Evolutionary conservation across 1,140 invertebrate genomes (phyloP).

Genomic region (Scaptomyza hsui): DNA sequence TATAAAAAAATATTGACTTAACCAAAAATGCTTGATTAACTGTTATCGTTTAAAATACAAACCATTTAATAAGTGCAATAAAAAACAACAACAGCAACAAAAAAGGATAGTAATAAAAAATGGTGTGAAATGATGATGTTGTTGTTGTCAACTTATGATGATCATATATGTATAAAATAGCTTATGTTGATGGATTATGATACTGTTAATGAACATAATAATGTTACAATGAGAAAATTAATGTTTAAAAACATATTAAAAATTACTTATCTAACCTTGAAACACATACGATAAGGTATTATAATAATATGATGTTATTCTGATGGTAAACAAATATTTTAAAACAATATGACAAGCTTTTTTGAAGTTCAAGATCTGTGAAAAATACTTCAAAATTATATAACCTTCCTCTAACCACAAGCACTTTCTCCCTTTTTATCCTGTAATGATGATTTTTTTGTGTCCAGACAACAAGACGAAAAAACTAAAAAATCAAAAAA

Average conservation of each 20-base stretch:
- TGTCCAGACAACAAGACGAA: slow-evolving; percentile 43
- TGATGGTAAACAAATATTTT: too few species aligned
- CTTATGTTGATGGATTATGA: neutral
- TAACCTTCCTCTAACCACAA: too few species aligned
- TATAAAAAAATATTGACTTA: slow-evolving; percentile 79
- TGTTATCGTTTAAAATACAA: slow-evolving; percentile 67
- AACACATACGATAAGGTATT: too few species aligned
- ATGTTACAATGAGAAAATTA: too few species aligned
- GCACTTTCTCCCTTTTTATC: too few species aligned
- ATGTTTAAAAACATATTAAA: too few species aligned
- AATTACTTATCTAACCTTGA: too few species aligned
- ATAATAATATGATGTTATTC: too few species aligned
- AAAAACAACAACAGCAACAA: slow-evolving; percentile 28
- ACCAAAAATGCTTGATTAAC: slow-evolving; percentile 81
- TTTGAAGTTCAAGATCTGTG: too few species aligned
- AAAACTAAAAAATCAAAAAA: slow-evolving; percentile 20
- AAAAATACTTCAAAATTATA: too few species aligned
- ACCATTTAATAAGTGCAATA: slow-evolving; percentile 58
- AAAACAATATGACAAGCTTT: too few species aligned
- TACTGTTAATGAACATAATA: too few species aligned
- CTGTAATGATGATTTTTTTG: slow-evolving; percentile 21
- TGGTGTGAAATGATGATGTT: neutral
- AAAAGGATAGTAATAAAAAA: slow-evolving; percentile 9
- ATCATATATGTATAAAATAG: neutral
- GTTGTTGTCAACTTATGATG: slow-evolving; percentile 2